Percentiles rank a stretch among this genome's conserved stretches.
Conservation (phyloP, 2,113 vertebrate genomes). For the Microcebus murinus region DNA sequence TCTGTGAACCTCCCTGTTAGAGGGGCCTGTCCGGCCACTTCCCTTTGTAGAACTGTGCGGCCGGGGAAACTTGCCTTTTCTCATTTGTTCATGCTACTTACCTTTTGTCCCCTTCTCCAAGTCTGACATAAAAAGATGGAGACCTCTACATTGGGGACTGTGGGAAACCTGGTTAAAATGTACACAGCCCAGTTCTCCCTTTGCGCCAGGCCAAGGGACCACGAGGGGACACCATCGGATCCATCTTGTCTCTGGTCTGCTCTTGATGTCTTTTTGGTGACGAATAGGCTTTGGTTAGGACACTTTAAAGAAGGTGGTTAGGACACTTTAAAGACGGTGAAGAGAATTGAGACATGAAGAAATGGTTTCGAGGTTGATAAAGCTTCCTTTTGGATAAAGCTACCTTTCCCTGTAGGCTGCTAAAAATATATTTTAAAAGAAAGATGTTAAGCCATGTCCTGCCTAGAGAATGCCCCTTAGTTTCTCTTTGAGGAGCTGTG, state of each 20-base stretch:
- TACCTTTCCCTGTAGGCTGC: not conserved
- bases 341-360: constrained; percentile 35
- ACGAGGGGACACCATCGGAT: not conserved
- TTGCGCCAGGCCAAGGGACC: not conserved
- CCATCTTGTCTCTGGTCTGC: not conserved
- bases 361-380: constrained; percentile 18
- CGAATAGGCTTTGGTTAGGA: not conserved
- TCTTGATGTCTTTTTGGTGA: not conserved
- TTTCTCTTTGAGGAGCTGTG: constrained; percentile 35
- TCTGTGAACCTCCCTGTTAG: not conserved
- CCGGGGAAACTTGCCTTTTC: not conserved
- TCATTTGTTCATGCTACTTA: not conserved
- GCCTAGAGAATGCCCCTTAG: not conserved
- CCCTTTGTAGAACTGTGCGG: not conserved
- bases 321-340: not conserved
- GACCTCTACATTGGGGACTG: not conserved
- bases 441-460: constrained; percentile 16
- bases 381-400: constrained; percentile 8
- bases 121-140: not conserved
- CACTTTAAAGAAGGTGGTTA: not conserved
- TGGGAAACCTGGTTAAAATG: not conserved
- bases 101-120: not conserved
- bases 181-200: not conserved
- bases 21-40: not conserved
- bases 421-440: constrained; percentile 41